These are phyloP conservation scores for Gymnocephalus cernua DNA, from an alignment of 2,113 vertebrate species.

Conservation along the genomic window DNA sequence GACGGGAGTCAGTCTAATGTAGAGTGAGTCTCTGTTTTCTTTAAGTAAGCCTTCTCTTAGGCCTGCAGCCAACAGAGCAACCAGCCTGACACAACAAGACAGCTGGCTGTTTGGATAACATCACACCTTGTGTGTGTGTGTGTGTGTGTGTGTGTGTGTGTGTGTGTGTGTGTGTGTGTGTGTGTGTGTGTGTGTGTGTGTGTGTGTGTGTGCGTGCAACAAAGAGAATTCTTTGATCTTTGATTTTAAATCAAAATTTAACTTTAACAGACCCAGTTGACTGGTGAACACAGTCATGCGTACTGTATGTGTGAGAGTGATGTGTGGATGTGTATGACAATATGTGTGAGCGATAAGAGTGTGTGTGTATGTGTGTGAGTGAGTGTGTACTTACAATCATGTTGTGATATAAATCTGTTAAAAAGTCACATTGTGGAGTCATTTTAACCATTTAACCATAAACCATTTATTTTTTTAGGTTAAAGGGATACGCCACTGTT, in stretches of 20 bases:
- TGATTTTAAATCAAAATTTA: too few relatives aligned
- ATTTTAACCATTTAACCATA: too few relatives aligned
- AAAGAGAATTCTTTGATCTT: too few relatives aligned
- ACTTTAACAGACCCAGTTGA: conserved; percentile 22
- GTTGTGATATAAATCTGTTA: too few relatives aligned
- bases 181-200: not conserved
- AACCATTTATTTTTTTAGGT: too few relatives aligned
- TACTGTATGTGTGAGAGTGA: too few relatives aligned
- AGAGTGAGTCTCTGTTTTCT: conserved; percentile 79
- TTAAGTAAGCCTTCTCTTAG: conserved; percentile 66
- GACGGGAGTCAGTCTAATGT: conserved; percentile 72
- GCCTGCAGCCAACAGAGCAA: conserved; percentile 71
- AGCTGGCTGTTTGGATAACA: conserved; percentile 79
- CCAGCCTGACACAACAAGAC: conserved; percentile 78
- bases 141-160: conserved; percentile 12
- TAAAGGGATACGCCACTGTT: too few relatives aligned
- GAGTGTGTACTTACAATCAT: too few relatives aligned
- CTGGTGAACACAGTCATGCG: conserved; percentile 1
- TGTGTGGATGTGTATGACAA: too few relatives aligned
- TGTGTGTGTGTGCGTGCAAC: not conserved
- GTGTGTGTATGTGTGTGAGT: too few relatives aligned
- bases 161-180: conserved; percentile 4
- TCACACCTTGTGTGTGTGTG: conserved; percentile 52
- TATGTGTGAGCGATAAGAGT: too few relatives aligned
- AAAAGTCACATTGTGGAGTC: too few relatives aligned